Percentiles rank a stretch among this genome's conserved stretches.
Evolutionary conservation across 2,888 invertebrate species (phyloP).

Genomic region (Agapostemon virescens): DNA sequence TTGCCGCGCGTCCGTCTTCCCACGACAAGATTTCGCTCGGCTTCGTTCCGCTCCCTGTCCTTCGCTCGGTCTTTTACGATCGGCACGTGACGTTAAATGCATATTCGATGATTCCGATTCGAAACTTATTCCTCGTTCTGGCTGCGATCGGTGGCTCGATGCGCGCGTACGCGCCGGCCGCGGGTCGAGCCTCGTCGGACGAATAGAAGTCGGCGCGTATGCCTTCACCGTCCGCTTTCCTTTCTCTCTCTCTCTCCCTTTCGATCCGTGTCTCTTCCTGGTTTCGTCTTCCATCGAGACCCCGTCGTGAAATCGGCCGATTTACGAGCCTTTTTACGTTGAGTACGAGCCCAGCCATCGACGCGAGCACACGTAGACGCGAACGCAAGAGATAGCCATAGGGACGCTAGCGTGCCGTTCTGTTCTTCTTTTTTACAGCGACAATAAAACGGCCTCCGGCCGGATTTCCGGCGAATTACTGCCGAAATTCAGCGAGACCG

Average conservation of each 20-base stretch:
- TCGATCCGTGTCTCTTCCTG: neutral
- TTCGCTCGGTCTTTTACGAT: conserved; percentile 29
- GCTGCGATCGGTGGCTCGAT: conserved; percentile 15
- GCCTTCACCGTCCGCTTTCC: too few relatives aligned
- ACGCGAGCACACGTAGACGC: neutral
- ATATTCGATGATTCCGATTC: conserved; percentile 47
- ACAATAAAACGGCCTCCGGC: conserved; percentile 63
- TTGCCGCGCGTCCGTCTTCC: neutral
- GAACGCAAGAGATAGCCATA: neutral
- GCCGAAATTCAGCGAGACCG: conserved; percentile 56
- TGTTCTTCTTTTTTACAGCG: conserved; percentile 57
- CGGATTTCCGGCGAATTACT: conserved; percentile 63
- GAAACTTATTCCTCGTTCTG: conserved; percentile 14
- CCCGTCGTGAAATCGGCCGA: conserved; percentile 58
- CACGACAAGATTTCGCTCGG: neutral
- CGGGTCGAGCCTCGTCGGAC: conserved; percentile 55
- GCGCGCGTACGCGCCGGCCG: conserved; percentile 30
- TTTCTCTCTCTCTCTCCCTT: neutral
- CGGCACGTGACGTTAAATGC: conserved; percentile 46
- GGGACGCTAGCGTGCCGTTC: neutral
- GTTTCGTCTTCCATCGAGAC: conserved; percentile 54
- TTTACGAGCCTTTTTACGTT: conserved; percentile 61
- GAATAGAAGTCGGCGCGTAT: conserved; percentile 25
- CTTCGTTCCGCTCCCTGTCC: neutral
- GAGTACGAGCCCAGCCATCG: conserved; percentile 22